phyloP scores from a whole-genome alignment of 2,888 invertebrate species.

The Folsomia manolachei region DNA sequence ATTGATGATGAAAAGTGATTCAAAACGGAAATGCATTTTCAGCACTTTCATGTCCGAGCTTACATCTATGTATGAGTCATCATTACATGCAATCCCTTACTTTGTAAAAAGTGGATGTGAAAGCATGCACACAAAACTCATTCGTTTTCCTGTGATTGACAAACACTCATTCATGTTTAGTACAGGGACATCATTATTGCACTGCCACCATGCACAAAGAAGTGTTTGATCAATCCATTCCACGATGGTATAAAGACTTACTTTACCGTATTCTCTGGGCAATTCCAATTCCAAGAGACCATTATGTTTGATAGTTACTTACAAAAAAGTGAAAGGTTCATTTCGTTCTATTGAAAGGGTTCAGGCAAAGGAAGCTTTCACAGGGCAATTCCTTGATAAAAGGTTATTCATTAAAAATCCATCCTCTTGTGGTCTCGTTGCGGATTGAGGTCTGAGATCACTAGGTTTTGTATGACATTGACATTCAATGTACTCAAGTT shows the following conservation, averaged over 20 bases:
- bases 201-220: not conserved
- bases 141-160: not conserved
- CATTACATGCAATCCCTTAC: not conserved
- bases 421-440: conserved; percentile 1
- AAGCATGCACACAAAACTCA: not conserved
- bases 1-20: conserved; percentile 1
- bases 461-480: not conserved
- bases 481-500: not conserved
- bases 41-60: not conserved
- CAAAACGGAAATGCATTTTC: not conserved
- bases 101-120: not conserved
- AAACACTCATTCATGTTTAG: not conserved
- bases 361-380: not conserved
- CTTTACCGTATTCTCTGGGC: not conserved
- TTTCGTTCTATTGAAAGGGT: not conserved
- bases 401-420: conserved; percentile 4
- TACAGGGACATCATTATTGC: not conserved
- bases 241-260: too few species aligned
- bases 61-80: not conserved
- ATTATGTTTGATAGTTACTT: not conserved
- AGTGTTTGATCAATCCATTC: conserved; percentile 1
- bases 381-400: not conserved
- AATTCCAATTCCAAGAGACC: not conserved
- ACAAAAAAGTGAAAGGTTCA: not conserved
- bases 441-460: too few species aligned